Conservation (phyloP, 2,797 vertebrate genomes). For the Macroramphosus scolopax region DNA sequence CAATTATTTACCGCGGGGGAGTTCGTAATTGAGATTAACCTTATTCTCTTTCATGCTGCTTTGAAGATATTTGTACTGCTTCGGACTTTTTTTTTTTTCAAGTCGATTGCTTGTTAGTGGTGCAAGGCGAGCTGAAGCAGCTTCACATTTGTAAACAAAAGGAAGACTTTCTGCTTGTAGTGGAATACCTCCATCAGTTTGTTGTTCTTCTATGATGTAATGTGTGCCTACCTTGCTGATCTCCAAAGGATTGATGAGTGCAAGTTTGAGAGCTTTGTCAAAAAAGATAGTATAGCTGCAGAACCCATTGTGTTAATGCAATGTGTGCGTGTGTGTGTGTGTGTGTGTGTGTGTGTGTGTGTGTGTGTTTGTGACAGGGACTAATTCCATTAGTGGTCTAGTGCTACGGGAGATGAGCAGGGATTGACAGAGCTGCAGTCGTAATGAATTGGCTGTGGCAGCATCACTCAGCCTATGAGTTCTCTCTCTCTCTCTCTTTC, state of each 20-base stretch:
- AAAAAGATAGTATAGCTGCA: constrained; percentile 76
- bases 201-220: constrained; percentile 8
- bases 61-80: constrained; percentile 17
- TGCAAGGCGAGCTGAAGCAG: no score
- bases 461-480: constrained; percentile 75
- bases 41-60: constrained; percentile 10
- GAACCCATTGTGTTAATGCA: constrained; percentile 82
- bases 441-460: constrained; percentile 83
- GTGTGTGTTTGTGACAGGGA: constrained; percentile 69
- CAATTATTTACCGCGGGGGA: constrained; percentile 34
- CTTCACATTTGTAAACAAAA: not conserved
- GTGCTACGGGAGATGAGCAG: constrained; percentile 81
- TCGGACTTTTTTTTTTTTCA: constrained; percentile 10
- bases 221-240: constrained; percentile 57
- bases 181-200: constrained; percentile 3
- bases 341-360: constrained; percentile 23
- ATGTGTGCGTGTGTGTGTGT: constrained; percentile 55
- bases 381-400: constrained; percentile 85
- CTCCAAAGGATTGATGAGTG: constrained; percentile 75
- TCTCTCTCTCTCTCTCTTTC: not conserved
- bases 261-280: constrained; percentile 75
- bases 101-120: no score
- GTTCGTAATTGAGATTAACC: constrained; percentile 29
- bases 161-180: not conserved
- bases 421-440: constrained; percentile 81